Evolutionary conservation across 2,888 invertebrate species (phyloP), one percentile per base, ranked within the genome.

Genomic region (Hirtodrosophila cameraria): DNA sequence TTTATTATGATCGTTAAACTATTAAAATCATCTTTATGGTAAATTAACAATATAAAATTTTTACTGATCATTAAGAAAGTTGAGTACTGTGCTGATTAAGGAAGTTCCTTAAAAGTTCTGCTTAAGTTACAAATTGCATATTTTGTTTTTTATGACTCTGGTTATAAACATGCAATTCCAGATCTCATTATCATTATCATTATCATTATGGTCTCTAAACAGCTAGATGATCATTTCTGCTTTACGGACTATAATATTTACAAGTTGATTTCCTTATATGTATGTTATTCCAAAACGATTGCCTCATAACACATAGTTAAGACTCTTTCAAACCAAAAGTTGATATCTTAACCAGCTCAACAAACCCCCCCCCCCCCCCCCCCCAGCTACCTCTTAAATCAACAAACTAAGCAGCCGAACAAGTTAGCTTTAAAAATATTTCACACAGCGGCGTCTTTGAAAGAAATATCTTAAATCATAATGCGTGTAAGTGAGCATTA

Each of bases 401-500:
- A 15, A 1, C 30, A 3, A 23, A 36, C 18, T 13, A 16, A 27
- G 18, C 35, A 41, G 20, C 39, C 27, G 27, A 30, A 53, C 45
- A 53, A 35, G 45, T 46, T 48, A 20, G 54, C 52, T 52, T 36
- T 25, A 31, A 64, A n/a, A 38, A 60, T 53, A 70, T 67, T 66
- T 78, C 66, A 59, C 58, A 65, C 54, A 53, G 61, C 75, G 78
- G 74, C 39, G 9, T 61, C 58, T 75, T 78, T 61, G 65, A 82
- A 78, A 65, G 49, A 69, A 65, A 77, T 61, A 55, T 28, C 63
- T 80, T 52, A 59, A 81, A 59, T 61, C 64, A 69, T 69, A 73
- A 80, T 65, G 69, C 69, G 64, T 65, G 60, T 63, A 73, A 73
- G 74, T 69, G 68, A 73, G 78, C 85, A 66, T 81, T 81, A 74